Evolutionary conservation across 1,140 invertebrate genomes (phyloP).

Genomic region (Aphelenchoides fujianensis): DNA sequence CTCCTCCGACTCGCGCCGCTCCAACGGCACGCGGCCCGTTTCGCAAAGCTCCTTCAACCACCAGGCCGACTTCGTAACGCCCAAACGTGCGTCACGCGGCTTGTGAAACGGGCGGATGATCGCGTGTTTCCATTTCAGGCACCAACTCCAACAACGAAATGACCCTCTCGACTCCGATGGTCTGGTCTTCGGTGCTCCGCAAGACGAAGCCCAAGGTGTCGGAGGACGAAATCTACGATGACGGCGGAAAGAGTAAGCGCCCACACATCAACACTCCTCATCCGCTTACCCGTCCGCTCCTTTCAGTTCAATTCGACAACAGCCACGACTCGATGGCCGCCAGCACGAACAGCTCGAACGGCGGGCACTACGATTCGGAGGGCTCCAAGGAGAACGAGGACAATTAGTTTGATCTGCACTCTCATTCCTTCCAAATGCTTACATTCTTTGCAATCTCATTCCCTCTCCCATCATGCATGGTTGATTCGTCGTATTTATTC

Average conservation of each 20-base stretch:
- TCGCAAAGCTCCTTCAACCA: background rate
- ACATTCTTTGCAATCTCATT: too few relatives aligned
- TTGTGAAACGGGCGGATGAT: conserved; percentile 8
- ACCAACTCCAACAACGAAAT: conserved; percentile 7
- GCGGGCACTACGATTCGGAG: background rate
- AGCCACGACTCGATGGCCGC: background rate
- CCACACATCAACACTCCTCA: too few relatives aligned
- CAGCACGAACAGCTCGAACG: background rate
- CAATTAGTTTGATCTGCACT: too few relatives aligned
- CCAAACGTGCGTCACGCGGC: background rate
- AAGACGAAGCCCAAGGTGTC: conserved; percentile 1
- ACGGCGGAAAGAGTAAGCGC: conserved; percentile 2
- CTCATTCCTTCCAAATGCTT: background rate
- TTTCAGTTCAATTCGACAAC: background rate
- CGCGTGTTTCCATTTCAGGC: background rate
- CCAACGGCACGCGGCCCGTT: background rate
- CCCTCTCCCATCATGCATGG: background rate
- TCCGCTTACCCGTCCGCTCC: background rate
- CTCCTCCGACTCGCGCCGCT: background rate
- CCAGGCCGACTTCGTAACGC: background rate
- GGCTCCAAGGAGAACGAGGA: conserved; percentile 7
- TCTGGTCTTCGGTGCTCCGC: background rate
- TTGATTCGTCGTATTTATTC: background rate
- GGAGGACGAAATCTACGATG: background rate
- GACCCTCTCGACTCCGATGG: background rate